Evolutionary conservation across 2,113 vertebrate species (phyloP), one percentile per base, ranked within the genome.

Genomic region (Tragelaphus scriptus): DNA sequence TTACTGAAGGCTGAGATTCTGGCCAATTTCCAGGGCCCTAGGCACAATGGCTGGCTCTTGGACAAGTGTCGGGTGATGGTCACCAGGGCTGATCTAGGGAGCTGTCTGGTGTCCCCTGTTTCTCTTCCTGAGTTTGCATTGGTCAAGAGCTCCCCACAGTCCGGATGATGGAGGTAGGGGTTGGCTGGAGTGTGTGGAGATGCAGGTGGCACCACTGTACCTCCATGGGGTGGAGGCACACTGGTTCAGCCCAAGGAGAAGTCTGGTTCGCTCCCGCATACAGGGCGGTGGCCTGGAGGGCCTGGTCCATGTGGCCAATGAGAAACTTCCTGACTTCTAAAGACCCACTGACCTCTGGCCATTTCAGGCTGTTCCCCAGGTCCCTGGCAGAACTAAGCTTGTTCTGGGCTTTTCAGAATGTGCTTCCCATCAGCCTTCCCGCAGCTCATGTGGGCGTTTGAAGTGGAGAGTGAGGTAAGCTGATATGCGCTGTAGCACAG

Each of bases 381-480:
- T n/a, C 79, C 56, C 82, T 90, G 95, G 92, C 77, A 94, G 91
- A 91, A 53, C 51, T 63, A 40, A 93, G 63, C 90, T 91, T 97
- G 58, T 85, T 88, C 93, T 94, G 87, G 44, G n/a, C 85, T 90
- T 96, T 82, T 94, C 77, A 91, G 96, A 97, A 94, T 90, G 58
- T 89, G 82, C 94, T 94, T 94, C 65, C 58, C 90, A 61, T 90
- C 97, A 96, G 90, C 93, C 58, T 85, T 90, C 75, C 85, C 6
- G 61, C 53, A 81, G 94, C 63, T 88, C 19, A 59, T 56, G 44
- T 2, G 1, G 85, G 51, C 14, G 95, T 98, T 95, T 97, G 96
- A 97, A 97, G 97, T 97, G 91, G 87, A 86, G 89, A 93, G 59
- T 1, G 32, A 81, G 90, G 97, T 97, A 97, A 98, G 94, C 7